Conservation (phyloP, 2,888 invertebrate species). For the Hypena proboscidalis region DNA sequence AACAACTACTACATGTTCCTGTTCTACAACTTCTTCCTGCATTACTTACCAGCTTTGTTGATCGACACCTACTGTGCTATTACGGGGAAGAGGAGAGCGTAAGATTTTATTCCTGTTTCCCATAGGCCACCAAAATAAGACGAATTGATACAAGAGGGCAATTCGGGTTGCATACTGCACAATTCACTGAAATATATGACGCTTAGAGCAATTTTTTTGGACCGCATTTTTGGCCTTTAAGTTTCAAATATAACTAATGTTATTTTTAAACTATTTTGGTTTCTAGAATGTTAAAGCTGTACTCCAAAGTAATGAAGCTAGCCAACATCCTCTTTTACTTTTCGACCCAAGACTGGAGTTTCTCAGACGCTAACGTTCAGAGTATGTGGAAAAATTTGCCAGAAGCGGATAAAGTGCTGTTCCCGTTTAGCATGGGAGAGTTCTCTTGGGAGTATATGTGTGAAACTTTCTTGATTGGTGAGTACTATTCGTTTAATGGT, state of each 20-base stretch:
- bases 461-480: constrained; percentile 73
- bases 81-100: constrained; percentile 87
- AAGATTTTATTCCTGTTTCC: constrained; percentile 47
- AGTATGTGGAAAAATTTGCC: constrained; percentile 85
- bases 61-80: constrained; percentile 83
- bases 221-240: too few species aligned
- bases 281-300: constrained; percentile 90
- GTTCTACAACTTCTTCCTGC: constrained; percentile 87
- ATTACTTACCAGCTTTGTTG: constrained; percentile 87
- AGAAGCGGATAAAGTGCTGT: constrained; percentile 85
- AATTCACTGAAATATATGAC: too few species aligned
- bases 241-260: too few species aligned
- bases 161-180: too few species aligned
- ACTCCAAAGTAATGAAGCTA: constrained; percentile 90
- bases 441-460: constrained; percentile 89
- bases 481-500: too few species aligned
- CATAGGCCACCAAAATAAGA: neutral
- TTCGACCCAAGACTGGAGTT: constrained; percentile 91
- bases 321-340: constrained; percentile 92
- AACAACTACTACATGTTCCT: constrained; percentile 84
- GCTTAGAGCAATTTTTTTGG: too few species aligned
- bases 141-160: too few species aligned
- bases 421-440: constrained; percentile 89
- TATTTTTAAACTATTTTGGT: neutral
- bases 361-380: constrained; percentile 86